Conservation (phyloP, 2,113 vertebrate species). For the Lathamus discolor region DNA sequence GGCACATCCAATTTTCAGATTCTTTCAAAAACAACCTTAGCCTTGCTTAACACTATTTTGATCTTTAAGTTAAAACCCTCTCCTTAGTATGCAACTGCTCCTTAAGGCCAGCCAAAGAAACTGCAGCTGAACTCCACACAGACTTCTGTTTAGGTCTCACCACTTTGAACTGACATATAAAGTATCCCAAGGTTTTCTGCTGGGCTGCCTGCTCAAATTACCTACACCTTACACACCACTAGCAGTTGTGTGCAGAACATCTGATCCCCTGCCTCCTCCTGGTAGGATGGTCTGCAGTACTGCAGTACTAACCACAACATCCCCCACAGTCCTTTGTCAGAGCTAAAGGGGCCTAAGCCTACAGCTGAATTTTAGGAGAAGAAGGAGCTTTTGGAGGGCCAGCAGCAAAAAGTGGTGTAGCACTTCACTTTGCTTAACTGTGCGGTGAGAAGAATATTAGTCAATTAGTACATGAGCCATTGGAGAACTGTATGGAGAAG, state of each 20-base stretch:
- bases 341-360: neutral
- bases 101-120: neutral
- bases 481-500: neutral
- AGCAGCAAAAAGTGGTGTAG: neutral
- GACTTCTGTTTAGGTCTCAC: neutral
- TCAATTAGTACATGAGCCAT: neutral
- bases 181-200: neutral
- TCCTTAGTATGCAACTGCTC: neutral
- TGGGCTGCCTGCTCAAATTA: neutral
- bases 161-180: neutral
- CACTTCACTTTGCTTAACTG: neutral
- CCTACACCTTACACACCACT: fast-evolving
- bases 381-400: neutral
- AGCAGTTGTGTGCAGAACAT: neutral
- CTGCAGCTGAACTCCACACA: neutral
- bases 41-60: neutral
- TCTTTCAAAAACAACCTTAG: neutral
- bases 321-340: neutral
- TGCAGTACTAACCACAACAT: neutral
- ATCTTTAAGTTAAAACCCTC: neutral
- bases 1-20: neutral
- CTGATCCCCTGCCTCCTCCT: neutral
- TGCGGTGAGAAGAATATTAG: neutral
- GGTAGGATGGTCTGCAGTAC: neutral
- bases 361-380: neutral